These are phyloP conservation scores for Sebastes iracundus DNA, from an alignment of 2,797 vertebrate genomes.

Conservation along the genomic window DNA sequence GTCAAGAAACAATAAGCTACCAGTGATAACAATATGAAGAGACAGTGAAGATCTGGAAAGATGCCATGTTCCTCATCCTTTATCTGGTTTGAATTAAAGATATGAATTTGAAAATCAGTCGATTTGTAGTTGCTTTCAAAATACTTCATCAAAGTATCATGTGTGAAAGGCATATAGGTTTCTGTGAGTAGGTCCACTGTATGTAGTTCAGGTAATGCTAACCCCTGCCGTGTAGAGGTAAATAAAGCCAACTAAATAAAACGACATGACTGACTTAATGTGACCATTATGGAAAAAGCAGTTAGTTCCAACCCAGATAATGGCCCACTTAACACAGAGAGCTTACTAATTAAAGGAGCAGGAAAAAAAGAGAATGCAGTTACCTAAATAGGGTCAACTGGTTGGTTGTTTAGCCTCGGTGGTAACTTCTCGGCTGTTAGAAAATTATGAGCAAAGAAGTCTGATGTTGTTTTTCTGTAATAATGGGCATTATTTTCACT, in stretches of 20 bases:
- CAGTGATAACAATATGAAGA: background rate
- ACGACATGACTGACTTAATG: slow-evolving; percentile 55
- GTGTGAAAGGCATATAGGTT: background rate
- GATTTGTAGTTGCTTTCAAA: background rate
- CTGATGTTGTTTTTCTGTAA: slow-evolving; percentile 83
- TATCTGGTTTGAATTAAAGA: background rate
- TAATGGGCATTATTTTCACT: slow-evolving; percentile 82
- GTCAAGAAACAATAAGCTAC: background rate
- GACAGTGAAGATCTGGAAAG: background rate
- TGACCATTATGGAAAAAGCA: slow-evolving; percentile 60
- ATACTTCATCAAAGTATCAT: background rate
- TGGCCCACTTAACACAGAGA: slow-evolving; percentile 58
- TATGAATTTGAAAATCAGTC: background rate
- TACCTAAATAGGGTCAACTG: slow-evolving; percentile 68
- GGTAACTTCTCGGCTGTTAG: slow-evolving; percentile 63
- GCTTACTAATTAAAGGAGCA: slow-evolving; percentile 67
- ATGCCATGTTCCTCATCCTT: background rate
- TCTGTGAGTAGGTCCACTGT: slow-evolving; percentile 34
- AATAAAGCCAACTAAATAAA: slow-evolving; percentile 75
- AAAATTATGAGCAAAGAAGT: slow-evolving; percentile 78
- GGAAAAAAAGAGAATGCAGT: slow-evolving; percentile 41
- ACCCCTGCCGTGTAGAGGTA: slow-evolving; percentile 51
- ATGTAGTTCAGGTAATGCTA: slow-evolving; percentile 17
- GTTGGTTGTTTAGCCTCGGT: slow-evolving; percentile 56
- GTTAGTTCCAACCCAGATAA: slow-evolving; percentile 63